Percentiles rank a stretch among this genome's conserved stretches.
phyloP scores from a whole-genome alignment of 2,113 vertebrate genomes.

The Eclectus roratus region DNA sequence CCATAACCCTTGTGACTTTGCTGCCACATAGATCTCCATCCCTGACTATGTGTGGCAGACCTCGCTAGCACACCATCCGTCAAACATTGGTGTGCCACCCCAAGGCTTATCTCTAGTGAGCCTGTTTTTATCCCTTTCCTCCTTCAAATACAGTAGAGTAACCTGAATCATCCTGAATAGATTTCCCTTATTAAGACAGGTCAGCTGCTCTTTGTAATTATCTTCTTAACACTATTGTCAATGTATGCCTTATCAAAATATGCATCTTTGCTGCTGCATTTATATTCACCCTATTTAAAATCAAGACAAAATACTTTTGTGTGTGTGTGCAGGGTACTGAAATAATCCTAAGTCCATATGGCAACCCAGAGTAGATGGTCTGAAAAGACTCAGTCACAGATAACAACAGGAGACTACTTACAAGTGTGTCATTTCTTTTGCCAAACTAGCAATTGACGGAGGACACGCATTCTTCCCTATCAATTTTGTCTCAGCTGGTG shows the following conservation, averaged over 20 bases:
- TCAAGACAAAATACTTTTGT: background rate
- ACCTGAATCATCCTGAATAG: constrained; percentile 6
- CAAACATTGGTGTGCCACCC: background rate
- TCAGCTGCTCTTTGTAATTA: background rate
- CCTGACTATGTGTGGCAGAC: background rate
- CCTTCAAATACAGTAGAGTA: background rate
- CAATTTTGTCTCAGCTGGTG: background rate
- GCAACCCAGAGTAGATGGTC: background rate
- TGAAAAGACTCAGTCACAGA: background rate
- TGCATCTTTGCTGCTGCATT: constrained; percentile 1
- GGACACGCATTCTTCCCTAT: background rate
- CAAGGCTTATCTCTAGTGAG: background rate
- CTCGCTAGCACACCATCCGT: rapidly evolving
- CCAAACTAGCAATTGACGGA: background rate
- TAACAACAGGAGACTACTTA: background rate
- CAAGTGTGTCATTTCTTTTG: background rate
- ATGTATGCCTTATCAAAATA: constrained; percentile 22
- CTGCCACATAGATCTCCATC: background rate
- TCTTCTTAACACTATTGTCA: constrained; percentile 3
- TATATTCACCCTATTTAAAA: constrained; percentile 17
- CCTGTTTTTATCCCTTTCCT: background rate
- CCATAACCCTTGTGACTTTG: background rate
- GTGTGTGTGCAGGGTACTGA: background rate
- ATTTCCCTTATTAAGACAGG: background rate
- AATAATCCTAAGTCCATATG: background rate